Conservation (phyloP, 2,888 invertebrate species). For the Deilephila elpenor region DNA sequence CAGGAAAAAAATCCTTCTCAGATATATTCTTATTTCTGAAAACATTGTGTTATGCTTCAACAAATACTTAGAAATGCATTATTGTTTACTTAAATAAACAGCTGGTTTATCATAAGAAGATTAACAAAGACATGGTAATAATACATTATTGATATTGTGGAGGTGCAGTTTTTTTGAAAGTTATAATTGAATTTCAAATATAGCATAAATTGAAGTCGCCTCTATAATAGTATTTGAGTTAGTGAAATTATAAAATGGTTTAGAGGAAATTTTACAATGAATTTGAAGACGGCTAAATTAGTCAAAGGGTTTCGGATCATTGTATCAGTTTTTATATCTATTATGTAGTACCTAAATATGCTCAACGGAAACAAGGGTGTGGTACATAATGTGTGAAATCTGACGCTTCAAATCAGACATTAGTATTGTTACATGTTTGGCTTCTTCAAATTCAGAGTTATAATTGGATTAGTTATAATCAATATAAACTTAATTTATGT, state of each 20-base stretch:
- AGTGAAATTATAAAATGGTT: too few relatives aligned
- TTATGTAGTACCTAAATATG: too few relatives aligned
- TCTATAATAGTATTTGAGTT: constrained; percentile 8
- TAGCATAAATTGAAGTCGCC: not conserved
- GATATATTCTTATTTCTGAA: too few relatives aligned
- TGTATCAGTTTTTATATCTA: too few relatives aligned
- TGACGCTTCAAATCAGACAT: constrained; percentile 10
- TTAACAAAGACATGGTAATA: not conserved
- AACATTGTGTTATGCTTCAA: too few relatives aligned
- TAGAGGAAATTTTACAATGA: not conserved
- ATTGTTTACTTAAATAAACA: not conserved
- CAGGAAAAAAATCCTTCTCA: too few relatives aligned
- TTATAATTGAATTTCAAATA: too few relatives aligned
- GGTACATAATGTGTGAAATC: not conserved
- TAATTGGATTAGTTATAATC: constrained; percentile 53
- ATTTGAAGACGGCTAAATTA: not conserved
- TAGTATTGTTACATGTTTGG: constrained; percentile 37
- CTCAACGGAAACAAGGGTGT: too few relatives aligned
- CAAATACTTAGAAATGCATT: too few relatives aligned
- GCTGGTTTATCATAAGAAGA: not conserved
- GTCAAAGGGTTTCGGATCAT: not conserved
- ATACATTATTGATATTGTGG: constrained; percentile 1
- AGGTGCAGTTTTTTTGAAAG: constrained; percentile 1
- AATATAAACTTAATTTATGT: constrained; percentile 36
- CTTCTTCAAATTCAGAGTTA: constrained; percentile 58